Conservation (phyloP, 2,797 vertebrate species). For the Percopsis omiscomaycus region DNA sequence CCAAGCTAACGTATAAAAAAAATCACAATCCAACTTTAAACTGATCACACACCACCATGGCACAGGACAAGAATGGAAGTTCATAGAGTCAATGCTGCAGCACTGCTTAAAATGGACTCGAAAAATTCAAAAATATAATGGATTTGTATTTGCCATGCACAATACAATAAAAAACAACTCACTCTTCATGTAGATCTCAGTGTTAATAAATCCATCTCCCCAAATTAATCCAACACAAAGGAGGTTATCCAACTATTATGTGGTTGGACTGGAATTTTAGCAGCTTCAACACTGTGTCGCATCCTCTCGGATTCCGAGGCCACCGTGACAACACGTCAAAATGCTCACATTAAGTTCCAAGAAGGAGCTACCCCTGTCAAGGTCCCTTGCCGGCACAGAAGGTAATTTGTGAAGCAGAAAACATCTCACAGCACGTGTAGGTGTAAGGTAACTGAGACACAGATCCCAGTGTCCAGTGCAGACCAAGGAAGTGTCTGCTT, state of each 20-base stretch:
- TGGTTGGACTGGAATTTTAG: conserved; percentile 42
- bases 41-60: too few species aligned
- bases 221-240: too few species aligned
- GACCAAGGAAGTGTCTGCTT: conserved; percentile 17
- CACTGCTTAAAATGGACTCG: too few species aligned
- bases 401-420: conserved; percentile 21
- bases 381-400: conserved; percentile 20
- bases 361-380: conserved; percentile 48
- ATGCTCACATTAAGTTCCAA: conserved; percentile 40
- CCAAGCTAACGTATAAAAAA: too few species aligned
- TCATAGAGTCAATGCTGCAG: too few species aligned
- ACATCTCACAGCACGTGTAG: conserved; percentile 44
- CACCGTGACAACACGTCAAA: conserved; percentile 47
- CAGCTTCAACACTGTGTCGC: conserved; percentile 42
- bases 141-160: too few species aligned
- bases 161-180: too few species aligned
- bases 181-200: too few species aligned
- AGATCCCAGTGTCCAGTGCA: conserved; percentile 15
- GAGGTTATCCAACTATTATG: background rate
- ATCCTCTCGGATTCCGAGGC: conserved; percentile 44
- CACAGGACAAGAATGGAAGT: too few species aligned
- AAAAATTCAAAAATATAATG: too few species aligned
- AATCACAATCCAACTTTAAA: too few species aligned
- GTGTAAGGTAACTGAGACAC: conserved; percentile 7
- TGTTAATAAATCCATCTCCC: too few species aligned